Conservation (phyloP, 2,113 vertebrate species). For the Caranx ignobilis region DNA sequence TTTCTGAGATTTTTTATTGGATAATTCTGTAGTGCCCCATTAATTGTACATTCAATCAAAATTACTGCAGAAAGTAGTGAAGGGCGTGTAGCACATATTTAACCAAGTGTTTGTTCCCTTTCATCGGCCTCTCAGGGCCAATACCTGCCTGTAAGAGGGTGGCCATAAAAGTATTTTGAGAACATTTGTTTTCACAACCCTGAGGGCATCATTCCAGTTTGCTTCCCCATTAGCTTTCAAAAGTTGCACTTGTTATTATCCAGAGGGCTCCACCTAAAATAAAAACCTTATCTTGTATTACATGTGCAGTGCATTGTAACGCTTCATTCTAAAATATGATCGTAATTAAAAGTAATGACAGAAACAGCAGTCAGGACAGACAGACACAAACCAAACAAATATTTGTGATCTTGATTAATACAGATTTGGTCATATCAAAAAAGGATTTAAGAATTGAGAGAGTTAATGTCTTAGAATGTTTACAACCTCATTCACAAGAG, state of each 20-base stretch:
- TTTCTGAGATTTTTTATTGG: not conserved
- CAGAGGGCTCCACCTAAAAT: slow-evolving; percentile 3
- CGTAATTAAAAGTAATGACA: not conserved
- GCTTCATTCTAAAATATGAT: not conserved
- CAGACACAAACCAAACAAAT: not conserved
- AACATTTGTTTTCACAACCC: slow-evolving; percentile 18
- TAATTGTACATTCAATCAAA: not conserved
- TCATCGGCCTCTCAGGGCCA: not conserved
- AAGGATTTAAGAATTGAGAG: not conserved
- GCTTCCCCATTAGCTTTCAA: slow-evolving; percentile 4
- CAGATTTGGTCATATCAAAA: not conserved
- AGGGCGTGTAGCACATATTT: not conserved
- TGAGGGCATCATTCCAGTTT: slow-evolving; percentile 2
- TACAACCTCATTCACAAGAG: not conserved
- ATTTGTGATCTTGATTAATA: not conserved
- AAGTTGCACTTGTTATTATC: not conserved
- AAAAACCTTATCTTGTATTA: not conserved
- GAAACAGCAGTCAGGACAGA: not conserved
- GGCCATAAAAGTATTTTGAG: slow-evolving; percentile 3
- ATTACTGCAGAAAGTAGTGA: not conserved
- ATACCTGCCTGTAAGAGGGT: not conserved
- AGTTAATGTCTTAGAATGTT: not conserved
- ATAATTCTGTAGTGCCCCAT: not conserved
- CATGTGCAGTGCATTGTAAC: not conserved
- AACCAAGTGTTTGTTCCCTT: not conserved